A percentile compares a stretch with the other conserved stretches of the same genome.
Conservation (phyloP, 2,113 vertebrate genomes). For the Microcebus griseorufus region DNA sequence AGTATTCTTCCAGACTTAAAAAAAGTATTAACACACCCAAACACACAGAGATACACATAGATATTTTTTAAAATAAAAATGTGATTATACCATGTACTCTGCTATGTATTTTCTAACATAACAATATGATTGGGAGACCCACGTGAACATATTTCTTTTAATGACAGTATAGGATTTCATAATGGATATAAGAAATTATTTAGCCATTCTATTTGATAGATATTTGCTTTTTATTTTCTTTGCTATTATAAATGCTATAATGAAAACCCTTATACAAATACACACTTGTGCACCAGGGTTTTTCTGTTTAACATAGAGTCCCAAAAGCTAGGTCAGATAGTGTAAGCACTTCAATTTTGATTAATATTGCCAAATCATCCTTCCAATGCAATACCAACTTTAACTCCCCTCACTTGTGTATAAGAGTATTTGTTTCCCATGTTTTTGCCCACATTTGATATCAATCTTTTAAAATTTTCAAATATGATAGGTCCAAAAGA, state of each 20-base stretch:
- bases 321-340: slow-evolving; percentile 6
- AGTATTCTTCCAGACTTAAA: slow-evolving; percentile 19
- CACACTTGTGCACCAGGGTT: neutral
- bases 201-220: neutral
- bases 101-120: neutral
- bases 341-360: neutral
- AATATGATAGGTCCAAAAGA: neutral
- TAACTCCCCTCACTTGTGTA: neutral
- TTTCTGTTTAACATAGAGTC: neutral
- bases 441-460: neutral
- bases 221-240: slow-evolving; percentile 10
- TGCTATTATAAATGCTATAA: slow-evolving; percentile 3
- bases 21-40: neutral
- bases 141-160: slow-evolving; percentile 36
- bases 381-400: neutral
- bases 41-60: neutral
- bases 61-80: neutral
- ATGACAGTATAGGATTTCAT: slow-evolving; percentile 28
- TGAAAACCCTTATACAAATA: slow-evolving; percentile 16
- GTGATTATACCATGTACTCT: neutral
- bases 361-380: neutral
- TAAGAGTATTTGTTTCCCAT: neutral
- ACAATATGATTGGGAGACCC: neutral
- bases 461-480: neutral
- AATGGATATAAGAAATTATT: slow-evolving; percentile 20